Base-by-base conservation (phyloP, 2,888 invertebrate species). In the Idaea biselata region DNA sequence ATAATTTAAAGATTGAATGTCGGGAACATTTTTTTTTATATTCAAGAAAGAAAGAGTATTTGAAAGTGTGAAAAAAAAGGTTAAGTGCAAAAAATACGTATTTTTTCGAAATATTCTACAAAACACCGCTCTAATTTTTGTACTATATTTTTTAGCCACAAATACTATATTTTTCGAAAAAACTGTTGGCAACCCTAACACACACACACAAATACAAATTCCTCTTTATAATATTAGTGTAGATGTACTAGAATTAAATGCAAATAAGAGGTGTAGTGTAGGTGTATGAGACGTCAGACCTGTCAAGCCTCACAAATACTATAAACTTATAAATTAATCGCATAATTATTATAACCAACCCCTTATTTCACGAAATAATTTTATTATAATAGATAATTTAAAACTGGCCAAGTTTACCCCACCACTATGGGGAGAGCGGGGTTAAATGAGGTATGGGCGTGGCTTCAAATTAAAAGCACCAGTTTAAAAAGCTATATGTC, bases 371-470 rank as follows among this genome's bases (percentile, higher is more conserved):
- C 81, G 80, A 89, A 91, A 91, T 91, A 89, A 91, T 91, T 91
- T 91, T 91, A 91, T 91, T 90, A 90, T 89, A 91, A 91, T 90
- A 89, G 91, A 91, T 91, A 91, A 91, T 90, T 92, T 91, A 89
- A 91, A 91, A 91, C 90, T 90, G 89, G 81, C 90, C 87, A 87
- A 88, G 83, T 87, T 86, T 82, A 79, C 90, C 90, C 91, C 90
- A 87, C 89, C 84, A 87, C 80, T 74, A 44, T 8, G 8, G 73
- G 73, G 81, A 25, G 25, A 25, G 25, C 25, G 80, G 81, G 82
- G 82, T 82, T 84, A 86, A 88, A 87, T 86, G 86, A 86, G 86
- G 82, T 78, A 81, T 84, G 86, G 91, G 91, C 87, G 92, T 84
- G 75, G 87, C 87, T 66, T 70, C 73, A 79, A 81, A 83, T 44